Base-by-base conservation (phyloP, 2,888 invertebrate species). In the Amphipoea oculea region DNA sequence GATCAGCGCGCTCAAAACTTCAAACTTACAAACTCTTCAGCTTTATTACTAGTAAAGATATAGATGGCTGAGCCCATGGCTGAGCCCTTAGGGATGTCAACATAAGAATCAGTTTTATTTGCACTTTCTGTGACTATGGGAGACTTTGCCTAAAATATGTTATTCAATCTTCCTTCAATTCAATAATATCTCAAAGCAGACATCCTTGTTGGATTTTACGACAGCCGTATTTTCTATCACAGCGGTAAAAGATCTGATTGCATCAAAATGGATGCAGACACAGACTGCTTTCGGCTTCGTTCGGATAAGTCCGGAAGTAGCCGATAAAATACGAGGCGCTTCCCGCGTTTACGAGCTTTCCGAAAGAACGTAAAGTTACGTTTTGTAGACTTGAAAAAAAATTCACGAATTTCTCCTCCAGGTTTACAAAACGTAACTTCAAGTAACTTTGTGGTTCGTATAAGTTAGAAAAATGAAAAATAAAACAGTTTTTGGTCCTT, bases 191-290 rank as follows among this genome's bases (percentile, higher is more conserved):
- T 51, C 67, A 63, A 69, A 76, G 67, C 60, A 77, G 69, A 73
- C 78, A 65, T 76, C 54, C 77, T 66, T 78, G 51, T 71, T 70
- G 71, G 54, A 71, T 81, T 88, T 89, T 86, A 89, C 78, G 79
- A 78, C 73, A 45, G 65, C 36, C 79, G 76, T 89, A 88, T 89
- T 89, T 88, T 89, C 86, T 85, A 86, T 89, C 78, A 57, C 67
- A 17, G 81, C 71, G 73, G 82, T 86, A 86, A 83, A 89, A 82
- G 82, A 82, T 73, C 78, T 81, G 89, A 89, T 88, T 89, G 79
- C 72, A 80, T 86, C 84, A 76, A 79, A 81, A 86, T 71, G 77
- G 73, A 76, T 82, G 68, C 75, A 73, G 73, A 48, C 69, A 60
- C 63, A 70, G 81, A 66, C 70, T 73, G 63, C 63, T 72, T 68